Base-by-base conservation (phyloP, 2,797 vertebrate genomes). In the Hybognathus amarus region DNA sequence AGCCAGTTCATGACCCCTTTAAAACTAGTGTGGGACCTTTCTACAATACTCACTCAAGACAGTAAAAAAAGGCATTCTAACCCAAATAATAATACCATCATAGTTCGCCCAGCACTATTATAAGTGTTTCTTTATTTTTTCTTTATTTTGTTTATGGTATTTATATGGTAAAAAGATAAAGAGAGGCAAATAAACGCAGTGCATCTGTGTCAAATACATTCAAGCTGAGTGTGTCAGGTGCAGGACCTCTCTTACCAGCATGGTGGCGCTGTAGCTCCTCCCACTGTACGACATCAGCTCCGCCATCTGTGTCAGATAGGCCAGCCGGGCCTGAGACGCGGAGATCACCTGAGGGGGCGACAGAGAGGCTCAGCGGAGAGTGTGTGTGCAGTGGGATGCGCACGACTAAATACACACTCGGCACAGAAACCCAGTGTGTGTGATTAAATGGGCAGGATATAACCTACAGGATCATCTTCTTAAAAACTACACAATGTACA, bases 261-360 rank as follows among this genome's bases (percentile, higher is more conserved):
- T 94, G 17, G 98, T 99, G 82, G 95, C 98, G 30, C 96, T 97
- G 91, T 98, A 99, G 88, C 96, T 96, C 88, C 96, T 96, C 40
- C 97, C 98, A 0, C 96, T 96, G 22, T 98, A 99, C 27, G 97
- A 98, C 91, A 98, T 97, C 80, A 99, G 95, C 88, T 99, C 97
- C 86, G 97, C 96, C 89, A 99, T 96, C 90, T 99, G 97, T 88
- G 97, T 97, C 90, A 99, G 95, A 92, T 99, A 99, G 89, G 95
- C 97, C 89, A 99, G 91, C 81, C 97, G 96, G 79, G 98, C 95
- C 88, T 99, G 97, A 89, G 92, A 91, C 40, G 95, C 95, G 63
- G 96, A 94, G 71, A 97, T 97, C 30, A 96, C 94, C 94, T 98
- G 92, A 59, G 83, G 77, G 10, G 85, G 3, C 17, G 71, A 88